Evolutionary conservation across 2,888 invertebrate species (phyloP), one percentile per base, ranked within the genome.

Genomic region (Colostygia pectinataria): DNA sequence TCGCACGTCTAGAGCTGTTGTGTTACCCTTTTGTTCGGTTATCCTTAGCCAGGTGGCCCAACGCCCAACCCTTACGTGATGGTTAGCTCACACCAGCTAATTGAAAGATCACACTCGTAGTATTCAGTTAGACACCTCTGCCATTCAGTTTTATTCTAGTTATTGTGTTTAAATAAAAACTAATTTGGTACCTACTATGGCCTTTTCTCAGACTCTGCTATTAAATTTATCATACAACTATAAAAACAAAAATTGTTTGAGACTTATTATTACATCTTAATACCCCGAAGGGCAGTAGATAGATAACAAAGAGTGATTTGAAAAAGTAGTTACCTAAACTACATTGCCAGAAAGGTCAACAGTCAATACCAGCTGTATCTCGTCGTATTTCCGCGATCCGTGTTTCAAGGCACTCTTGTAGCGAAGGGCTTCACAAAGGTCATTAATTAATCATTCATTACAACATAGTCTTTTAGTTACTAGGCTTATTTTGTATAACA

Each of bases 391-490:
- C 75, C 76, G 74, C 56, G 63, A 70, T 68, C 55, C 57, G 52
- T 52, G 61, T 68, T 63, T 73, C 75, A 77, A 78, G 75, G 75
- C 63, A 63, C 68, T 69, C 74, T 63, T 69, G 60, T 54, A 64
- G 70, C 62, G 68, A 67, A 72, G 64, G 53, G 48, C 33, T 25
- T 43, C 34, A 39, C 47, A 46, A 47, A 53, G 49, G 29, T n/a
- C 27, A 44, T 24, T 24, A n/a, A 15, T 25, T 29, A n/a, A n/a
- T n/a, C n/a, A n/a, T n/a, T n/a, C n/a, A n/a, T n/a, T n/a, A n/a
- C n/a, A n/a, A 24, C 37, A 20, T 25, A 46, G 15, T 46, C 27
- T n/a, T 37, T 27, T 5, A 32, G 18, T n/a, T 6, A 12, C n/a
- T 27, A 7, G 14, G 13, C 14, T 20, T 8, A 34, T 34, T 10